phyloP scores from a whole-genome alignment of 2,113 vertebrate species.

The Platichthys stellatus region DNA sequence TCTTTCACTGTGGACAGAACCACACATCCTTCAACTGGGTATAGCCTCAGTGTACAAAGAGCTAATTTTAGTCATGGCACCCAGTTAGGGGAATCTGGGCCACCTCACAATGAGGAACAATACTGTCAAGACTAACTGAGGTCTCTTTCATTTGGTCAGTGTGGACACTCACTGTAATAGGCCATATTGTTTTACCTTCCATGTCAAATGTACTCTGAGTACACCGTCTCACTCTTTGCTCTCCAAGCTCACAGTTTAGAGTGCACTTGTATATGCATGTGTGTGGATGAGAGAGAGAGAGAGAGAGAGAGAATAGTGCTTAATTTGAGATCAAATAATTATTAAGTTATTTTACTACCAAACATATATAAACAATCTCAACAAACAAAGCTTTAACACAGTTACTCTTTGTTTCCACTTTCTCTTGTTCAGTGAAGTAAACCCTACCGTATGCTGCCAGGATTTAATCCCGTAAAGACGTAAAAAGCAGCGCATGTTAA shows the following conservation, averaged over 20 bases:
- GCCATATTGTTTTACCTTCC: slow-evolving; percentile 8
- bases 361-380: too few species aligned
- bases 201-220: slow-evolving; percentile 7
- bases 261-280: slow-evolving; percentile 17
- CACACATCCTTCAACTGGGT: neutral
- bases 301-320: too few species aligned
- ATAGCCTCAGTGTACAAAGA: slow-evolving; percentile 3
- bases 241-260: neutral
- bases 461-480: too few species aligned
- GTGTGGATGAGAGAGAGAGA: neutral
- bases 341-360: too few species aligned
- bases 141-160: slow-evolving; percentile 29
- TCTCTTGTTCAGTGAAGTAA: too few species aligned
- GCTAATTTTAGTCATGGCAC: slow-evolving; percentile 36
- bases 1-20: slow-evolving; percentile 14
- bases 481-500: too few species aligned
- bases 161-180: neutral
- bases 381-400: too few species aligned
- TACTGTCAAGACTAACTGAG: neutral
- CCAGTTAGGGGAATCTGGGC: slow-evolving; percentile 41
- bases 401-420: too few species aligned
- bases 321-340: too few species aligned
- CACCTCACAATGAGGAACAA: slow-evolving; percentile 33
- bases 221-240: slow-evolving; percentile 2
- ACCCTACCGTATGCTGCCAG: too few species aligned